Conservation (phyloP, 2,113 vertebrate genomes). For the Anser brachyrhynchus region DNA sequence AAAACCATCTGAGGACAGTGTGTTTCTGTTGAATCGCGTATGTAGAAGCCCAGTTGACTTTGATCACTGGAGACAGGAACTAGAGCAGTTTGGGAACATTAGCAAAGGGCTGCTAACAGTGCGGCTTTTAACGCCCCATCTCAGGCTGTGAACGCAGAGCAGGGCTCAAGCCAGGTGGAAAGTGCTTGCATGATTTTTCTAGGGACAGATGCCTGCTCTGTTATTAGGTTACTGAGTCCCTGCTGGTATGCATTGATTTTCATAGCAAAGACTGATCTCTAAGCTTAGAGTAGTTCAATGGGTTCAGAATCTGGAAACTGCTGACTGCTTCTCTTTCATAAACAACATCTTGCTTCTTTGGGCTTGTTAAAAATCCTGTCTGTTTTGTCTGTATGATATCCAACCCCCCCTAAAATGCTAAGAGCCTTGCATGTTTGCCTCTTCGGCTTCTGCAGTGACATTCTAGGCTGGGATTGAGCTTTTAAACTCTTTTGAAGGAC, state of each 20-base stretch:
- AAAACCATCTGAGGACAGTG: neutral
- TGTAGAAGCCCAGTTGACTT: neutral
- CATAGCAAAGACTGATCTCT: neutral
- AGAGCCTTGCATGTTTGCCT: neutral
- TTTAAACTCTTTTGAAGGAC: neutral
- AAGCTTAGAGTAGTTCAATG: neutral
- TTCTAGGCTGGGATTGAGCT: neutral
- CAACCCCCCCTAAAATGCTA: neutral
- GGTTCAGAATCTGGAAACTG: neutral
- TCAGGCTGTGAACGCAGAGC: neutral
- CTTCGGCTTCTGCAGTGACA: neutral
- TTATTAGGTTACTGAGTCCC: neutral
- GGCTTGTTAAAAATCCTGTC: neutral
- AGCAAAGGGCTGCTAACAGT: neutral
- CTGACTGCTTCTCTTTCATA: neutral
- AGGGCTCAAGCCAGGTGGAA: fast-evolving
- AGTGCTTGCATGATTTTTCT: neutral
- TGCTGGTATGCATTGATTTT: neutral
- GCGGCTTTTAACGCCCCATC: neutral
- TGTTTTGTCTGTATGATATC: neutral
- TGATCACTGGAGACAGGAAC: neutral
- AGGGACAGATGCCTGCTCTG: fast-evolving
- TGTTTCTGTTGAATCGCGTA: fast-evolving
- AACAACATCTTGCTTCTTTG: fast-evolving
- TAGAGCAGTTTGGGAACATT: neutral